Percentiles rank a stretch among this genome's conserved stretches.
These are phyloP conservation scores for Ecliptopera silaceata DNA, from an alignment of 2,888 invertebrate species.

Conservation along the genomic window DNA sequence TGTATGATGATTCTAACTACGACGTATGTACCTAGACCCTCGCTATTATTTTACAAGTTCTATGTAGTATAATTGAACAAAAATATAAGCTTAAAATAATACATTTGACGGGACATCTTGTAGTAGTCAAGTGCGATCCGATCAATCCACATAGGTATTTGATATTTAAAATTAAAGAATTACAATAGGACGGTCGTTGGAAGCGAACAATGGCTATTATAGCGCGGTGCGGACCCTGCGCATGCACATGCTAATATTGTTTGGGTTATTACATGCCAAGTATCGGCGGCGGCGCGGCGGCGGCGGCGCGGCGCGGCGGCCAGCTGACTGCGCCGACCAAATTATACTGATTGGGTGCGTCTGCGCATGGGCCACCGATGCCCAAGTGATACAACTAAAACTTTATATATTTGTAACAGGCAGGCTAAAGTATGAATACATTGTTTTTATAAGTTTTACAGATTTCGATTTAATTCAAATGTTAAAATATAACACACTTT, in stretches of 20 bases:
- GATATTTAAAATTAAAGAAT: constrained; percentile 16
- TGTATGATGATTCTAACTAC: too few species aligned
- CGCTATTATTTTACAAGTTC: too few species aligned
- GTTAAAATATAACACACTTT: too few species aligned
- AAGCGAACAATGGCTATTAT: constrained; percentile 20
- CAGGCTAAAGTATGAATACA: too few species aligned
- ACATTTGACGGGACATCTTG: background rate
- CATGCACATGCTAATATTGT: constrained; percentile 20
- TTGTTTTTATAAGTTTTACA: too few species aligned
- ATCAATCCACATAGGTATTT: background rate
- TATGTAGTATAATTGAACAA: too few species aligned
- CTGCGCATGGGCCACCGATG: background rate
- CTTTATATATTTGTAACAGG: background rate
- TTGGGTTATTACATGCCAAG: constrained; percentile 14
- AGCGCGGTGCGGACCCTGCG: background rate
- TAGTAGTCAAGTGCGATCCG: background rate
- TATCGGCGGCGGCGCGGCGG: background rate
- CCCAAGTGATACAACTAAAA: background rate
- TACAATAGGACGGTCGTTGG: constrained; percentile 15
- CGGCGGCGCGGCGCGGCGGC: constrained; percentile 15
- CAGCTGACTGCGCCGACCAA: constrained; percentile 20
- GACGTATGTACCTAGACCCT: too few species aligned
- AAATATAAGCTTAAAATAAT: background rate
- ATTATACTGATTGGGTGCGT: constrained; percentile 23
- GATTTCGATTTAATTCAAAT: too few species aligned